Base-by-base conservation (phyloP, 2,113 vertebrate genomes). In the Nyctereutes procyonoides region DNA sequence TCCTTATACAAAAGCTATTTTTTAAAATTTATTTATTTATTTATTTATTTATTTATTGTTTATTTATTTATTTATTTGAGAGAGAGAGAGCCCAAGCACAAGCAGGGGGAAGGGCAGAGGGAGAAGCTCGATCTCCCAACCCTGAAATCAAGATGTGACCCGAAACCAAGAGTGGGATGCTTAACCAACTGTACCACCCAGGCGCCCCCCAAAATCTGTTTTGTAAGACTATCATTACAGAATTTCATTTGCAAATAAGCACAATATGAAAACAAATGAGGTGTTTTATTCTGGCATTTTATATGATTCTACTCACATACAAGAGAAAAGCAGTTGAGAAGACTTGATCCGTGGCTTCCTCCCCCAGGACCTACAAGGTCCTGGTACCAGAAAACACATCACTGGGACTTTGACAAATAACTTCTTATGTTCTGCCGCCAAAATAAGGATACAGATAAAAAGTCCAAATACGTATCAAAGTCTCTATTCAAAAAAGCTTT, bases 221-320 rank as follows among this genome's bases (percentile, higher is more conserved):
- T 67, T 83, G 90, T 81, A 48, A 90, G 86, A 94, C 48, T 73
- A 26, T 73, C 20, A 2, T 74, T 93, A 74, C 74, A 95, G 83
- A 79, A 60, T 74, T 67, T 58, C 24, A 69, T 89, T 62, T 94
- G 86, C 17, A 73, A 74, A 90, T 60, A 71, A 93, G 30, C 32
- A 69, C 69, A 79, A 38, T 48, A 90, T 48, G 32, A 92, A 96
- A 98, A 83, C 86, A 88, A 82, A 89, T 85, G 28, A 74, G 38
- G 35, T 26, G 38, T 67, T 88, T 86, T 73, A 95, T 86, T 86
- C 32, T 77, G 65, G 15, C 30, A 65, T 60, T 94, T 84, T 58
- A 35, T 58, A 58, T 84, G 76, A 65, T 48, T 82, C 73, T 85
- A 13, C 16, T 38, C 28, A 79, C 9, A 13, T 2, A 19, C 22